Percentiles rank a stretch among this genome's conserved stretches.
Evolutionary conservation across 2,113 vertebrate genomes (phyloP).

Genomic region (Podarcis raffonei): DNA sequence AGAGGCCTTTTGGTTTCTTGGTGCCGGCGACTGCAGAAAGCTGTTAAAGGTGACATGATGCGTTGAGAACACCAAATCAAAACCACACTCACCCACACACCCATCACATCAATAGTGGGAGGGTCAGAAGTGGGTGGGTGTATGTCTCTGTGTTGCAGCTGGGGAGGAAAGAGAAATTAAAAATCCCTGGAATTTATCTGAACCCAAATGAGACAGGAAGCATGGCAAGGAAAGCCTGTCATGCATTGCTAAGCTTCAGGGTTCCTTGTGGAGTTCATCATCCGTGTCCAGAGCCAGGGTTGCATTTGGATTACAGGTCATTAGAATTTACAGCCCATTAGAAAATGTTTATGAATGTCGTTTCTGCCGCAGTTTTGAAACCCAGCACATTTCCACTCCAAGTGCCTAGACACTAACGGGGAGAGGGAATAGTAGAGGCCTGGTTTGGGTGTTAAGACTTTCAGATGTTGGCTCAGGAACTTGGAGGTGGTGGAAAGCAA

Average conservation of each 20-base stretch:
- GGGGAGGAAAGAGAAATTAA: background rate
- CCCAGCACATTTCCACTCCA: background rate
- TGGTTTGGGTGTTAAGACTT: background rate
- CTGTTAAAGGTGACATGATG: background rate
- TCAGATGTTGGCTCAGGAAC: background rate
- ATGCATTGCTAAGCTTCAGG: background rate
- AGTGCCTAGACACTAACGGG: background rate
- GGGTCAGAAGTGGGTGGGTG: background rate
- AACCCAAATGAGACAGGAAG: constrained; percentile 26
- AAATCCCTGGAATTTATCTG: background rate
- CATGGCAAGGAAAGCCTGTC: accelerated
- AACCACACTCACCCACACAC: background rate
- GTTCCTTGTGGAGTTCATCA: constrained; percentile 19
- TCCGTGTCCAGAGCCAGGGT: background rate
- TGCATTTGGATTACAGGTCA: constrained; percentile 1
- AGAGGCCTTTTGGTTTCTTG: accelerated
- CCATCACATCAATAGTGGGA: background rate
- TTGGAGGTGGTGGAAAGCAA: background rate
- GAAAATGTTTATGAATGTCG: background rate
- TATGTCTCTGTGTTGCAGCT: no score
- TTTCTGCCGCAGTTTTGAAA: constrained; percentile 8
- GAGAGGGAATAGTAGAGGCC: background rate
- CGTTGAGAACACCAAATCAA: background rate
- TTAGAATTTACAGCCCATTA: constrained; percentile 29
- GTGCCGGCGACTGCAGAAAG: background rate